Evolutionary conservation across 2,113 vertebrate genomes (phyloP).

Genomic region (Chamaetylas fuelleborni): DNA sequence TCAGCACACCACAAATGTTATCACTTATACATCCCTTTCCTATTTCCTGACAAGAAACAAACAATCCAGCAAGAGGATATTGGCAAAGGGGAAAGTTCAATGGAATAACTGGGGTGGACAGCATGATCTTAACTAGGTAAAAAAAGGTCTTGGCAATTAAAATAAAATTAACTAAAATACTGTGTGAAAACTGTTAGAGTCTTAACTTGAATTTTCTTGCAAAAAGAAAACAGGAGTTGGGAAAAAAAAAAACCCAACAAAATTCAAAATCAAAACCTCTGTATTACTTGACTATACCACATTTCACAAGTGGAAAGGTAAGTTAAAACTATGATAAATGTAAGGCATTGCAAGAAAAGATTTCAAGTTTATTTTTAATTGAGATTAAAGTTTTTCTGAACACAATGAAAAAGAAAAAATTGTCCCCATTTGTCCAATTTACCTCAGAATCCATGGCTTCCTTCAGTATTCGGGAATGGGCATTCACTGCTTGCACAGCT

Average conservation of each 20-base stretch:
- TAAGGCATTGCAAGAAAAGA: neutral
- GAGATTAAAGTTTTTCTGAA: neutral
- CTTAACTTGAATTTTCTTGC: neutral
- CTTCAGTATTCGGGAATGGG: conserved; percentile 82
- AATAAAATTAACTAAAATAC: neutral
- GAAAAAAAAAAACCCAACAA: too few species aligned
- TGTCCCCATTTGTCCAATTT: neutral
- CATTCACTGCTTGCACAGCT: conserved; percentile 83
- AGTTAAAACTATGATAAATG: neutral
- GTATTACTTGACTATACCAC: neutral
- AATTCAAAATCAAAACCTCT: neutral
- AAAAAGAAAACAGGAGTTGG: neutral
- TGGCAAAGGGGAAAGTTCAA: neutral
- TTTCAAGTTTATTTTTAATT: neutral
- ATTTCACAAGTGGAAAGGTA: neutral
- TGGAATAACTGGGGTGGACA: neutral
- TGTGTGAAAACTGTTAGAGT: neutral
- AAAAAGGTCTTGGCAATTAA: neutral
- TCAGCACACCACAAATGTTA: neutral
- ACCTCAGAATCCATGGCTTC: conserved; percentile 95
- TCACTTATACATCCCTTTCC: neutral
- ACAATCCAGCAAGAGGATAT: neutral
- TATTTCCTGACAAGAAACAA: neutral
- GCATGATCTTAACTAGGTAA: neutral
- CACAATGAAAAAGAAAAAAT: neutral